Evolutionary conservation across 2,113 vertebrate species (phyloP).

Genomic region (Corythornis madagascariensis): DNA sequence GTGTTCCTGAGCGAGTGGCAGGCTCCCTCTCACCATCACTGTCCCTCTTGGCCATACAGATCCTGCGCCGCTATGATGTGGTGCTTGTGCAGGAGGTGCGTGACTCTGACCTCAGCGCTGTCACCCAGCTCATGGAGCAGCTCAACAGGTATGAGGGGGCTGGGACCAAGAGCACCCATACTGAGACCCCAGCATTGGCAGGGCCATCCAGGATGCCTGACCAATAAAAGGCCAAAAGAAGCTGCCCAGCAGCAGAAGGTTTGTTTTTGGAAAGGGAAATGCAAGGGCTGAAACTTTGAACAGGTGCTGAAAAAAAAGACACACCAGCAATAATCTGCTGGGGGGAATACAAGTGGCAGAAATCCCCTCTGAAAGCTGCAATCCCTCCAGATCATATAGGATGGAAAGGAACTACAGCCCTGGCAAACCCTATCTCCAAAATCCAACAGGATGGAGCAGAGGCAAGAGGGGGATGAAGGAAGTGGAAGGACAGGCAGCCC

Average conservation of each 20-base stretch:
- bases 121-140: constrained; percentile 78
- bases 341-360: background rate
- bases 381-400: background rate
- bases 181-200: background rate
- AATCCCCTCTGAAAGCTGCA: background rate
- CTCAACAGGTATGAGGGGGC: constrained; percentile 16
- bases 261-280: background rate
- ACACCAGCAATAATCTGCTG: fast-evolving
- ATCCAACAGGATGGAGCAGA: background rate
- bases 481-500: background rate
- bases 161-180: fast-evolving
- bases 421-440: background rate
- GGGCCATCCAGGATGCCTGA: background rate
- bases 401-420: background rate
- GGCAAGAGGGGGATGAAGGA: background rate
- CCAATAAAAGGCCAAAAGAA: background rate
- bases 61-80: constrained; percentile 82
- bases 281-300: background rate
- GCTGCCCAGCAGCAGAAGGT: background rate
- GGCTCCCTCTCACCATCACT: background rate
- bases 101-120: constrained; percentile 82
- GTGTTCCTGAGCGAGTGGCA: background rate
- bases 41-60: constrained; percentile 24
- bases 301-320: background rate
- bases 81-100: constrained; percentile 88